phyloP scores from a whole-genome alignment of 1,140 invertebrate species.

The Drosophila seguyi region DNA sequence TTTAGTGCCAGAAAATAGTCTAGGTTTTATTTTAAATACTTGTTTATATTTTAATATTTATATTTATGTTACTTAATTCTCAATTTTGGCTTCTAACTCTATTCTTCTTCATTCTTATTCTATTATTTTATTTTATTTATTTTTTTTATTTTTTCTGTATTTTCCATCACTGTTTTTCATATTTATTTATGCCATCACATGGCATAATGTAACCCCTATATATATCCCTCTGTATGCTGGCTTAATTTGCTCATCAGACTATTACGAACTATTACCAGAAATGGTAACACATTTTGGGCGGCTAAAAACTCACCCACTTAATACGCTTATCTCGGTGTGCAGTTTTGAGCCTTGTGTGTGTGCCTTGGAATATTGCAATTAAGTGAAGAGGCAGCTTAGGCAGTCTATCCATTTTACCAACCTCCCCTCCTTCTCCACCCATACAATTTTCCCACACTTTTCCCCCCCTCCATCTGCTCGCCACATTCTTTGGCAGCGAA shows the following conservation, averaged over 20 bases:
- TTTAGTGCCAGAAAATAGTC: no score
- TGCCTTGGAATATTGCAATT: conserved; percentile 55
- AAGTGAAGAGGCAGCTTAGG: conserved; percentile 60
- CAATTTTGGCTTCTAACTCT: background rate
- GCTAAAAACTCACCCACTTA: conserved; percentile 22
- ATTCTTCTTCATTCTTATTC: no score
- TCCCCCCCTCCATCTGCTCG: conserved; percentile 2
- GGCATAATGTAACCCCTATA: background rate
- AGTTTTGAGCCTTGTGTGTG: conserved; percentile 36
- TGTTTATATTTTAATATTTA: no score
- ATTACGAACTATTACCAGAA: conserved; percentile 8
- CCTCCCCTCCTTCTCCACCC: no score
- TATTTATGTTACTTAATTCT: background rate
- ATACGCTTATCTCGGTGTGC: conserved; percentile 50
- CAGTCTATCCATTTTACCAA: conserved; percentile 21
- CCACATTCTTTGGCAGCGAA: conserved; percentile 30
- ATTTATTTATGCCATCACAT: background rate
- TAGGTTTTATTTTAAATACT: no score
- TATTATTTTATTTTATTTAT: no score
- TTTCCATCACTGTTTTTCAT: no score
- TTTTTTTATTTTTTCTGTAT: no score
- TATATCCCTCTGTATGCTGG: background rate
- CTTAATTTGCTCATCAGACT: conserved; percentile 2
- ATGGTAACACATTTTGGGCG: background rate
- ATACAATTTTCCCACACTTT: conserved; percentile 1